phyloP scores from a whole-genome alignment of 2,797 vertebrate species.

The Calcarius lapponicus region DNA sequence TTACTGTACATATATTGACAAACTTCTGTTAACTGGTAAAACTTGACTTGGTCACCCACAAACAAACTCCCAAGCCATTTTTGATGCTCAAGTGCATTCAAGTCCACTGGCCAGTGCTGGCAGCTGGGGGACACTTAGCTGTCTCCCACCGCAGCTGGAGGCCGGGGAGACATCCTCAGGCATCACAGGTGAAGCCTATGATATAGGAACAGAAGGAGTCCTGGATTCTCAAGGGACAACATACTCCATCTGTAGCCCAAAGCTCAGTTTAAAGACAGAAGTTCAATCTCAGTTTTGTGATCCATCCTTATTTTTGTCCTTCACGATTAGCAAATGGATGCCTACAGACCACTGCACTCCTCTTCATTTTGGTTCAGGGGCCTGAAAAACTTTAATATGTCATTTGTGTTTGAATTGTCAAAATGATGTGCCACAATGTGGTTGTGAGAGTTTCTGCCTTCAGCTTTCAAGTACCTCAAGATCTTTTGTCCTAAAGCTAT shows the following conservation, averaged over 20 bases:
- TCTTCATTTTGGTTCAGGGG: neutral
- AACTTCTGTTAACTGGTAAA: neutral
- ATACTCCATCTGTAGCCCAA: neutral
- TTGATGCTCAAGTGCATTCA: neutral
- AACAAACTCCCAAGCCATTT: neutral
- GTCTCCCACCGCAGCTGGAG: neutral
- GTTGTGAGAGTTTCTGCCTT: neutral
- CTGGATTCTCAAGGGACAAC: neutral
- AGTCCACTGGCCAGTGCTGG: neutral
- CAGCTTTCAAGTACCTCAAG: neutral
- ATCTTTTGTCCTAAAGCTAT: neutral
- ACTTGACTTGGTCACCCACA: neutral
- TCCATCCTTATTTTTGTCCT: neutral
- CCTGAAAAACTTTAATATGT: neutral
- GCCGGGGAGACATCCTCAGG: accelerated
- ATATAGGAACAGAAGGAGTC: neutral
- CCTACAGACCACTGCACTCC: neutral
- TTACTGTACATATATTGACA: neutral
- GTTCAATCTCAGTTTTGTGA: neutral
- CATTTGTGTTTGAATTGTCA: neutral
- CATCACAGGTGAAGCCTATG: neutral
- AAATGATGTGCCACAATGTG: neutral
- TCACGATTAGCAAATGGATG: neutral
- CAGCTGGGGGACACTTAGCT: neutral
- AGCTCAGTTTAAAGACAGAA: neutral